A percentile compares a stretch with the other conserved stretches of the same genome.
Conservation (phyloP, 1,140 invertebrate species). For the Maconellicoccus hirsutus region DNA sequence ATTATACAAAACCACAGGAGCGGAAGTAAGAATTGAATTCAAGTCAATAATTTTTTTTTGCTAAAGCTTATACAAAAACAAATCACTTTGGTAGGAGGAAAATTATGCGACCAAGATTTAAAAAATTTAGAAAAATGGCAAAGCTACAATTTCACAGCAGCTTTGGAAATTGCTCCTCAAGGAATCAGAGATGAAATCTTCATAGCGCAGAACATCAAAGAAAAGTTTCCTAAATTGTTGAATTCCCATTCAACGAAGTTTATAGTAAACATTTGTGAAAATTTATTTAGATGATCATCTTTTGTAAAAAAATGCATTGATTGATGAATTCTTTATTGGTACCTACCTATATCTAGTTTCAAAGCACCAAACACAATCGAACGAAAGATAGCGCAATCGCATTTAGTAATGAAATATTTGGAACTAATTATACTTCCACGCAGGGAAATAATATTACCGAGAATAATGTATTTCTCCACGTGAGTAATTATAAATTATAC, state of each 20-base stretch:
- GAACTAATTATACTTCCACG: neutral
- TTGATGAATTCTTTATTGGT: too few species aligned
- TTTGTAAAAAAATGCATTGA: too few species aligned
- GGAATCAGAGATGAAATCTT: conserved; percentile 28
- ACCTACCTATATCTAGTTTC: neutral
- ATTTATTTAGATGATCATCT: too few species aligned
- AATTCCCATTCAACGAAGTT: conserved; percentile 11
- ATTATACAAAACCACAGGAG: neutral
- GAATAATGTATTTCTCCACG: too few species aligned
- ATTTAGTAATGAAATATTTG: conserved; percentile 26
- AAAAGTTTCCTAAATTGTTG: conserved; percentile 29
- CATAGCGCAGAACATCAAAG: conserved; percentile 28
- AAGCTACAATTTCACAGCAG: neutral
- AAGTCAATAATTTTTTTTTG: too few species aligned
- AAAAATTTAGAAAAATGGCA: conserved; percentile 28
- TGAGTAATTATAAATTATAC: too few species aligned
- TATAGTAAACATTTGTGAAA: too few species aligned
- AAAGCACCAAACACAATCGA: neutral
- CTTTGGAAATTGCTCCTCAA: conserved; percentile 25
- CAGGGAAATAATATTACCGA: neutral
- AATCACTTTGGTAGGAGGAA: neutral
- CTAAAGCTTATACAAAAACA: neutral
- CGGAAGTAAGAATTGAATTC: too few species aligned
- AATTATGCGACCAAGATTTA: conserved; percentile 29
- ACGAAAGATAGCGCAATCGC: conserved; percentile 27